Evolutionary conservation across 2,797 vertebrate species (phyloP).

Genomic region (Gallirallus australis): DNA sequence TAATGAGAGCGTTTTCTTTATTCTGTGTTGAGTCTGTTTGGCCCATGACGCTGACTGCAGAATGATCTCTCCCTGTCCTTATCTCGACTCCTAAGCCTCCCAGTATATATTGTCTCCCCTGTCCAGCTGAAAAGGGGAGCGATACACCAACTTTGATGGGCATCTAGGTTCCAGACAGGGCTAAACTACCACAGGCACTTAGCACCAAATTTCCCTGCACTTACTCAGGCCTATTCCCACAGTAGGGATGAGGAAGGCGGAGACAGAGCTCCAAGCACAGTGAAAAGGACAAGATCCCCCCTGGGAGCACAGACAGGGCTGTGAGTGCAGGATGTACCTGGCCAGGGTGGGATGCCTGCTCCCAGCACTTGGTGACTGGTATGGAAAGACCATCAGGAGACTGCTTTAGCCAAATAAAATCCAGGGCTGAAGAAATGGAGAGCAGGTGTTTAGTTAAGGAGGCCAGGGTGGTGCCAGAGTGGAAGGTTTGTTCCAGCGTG

Average conservation of each 20-base stretch:
- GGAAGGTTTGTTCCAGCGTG: not conserved
- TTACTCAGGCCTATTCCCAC: not conserved
- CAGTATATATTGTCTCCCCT: no score
- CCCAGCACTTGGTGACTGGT: accelerated
- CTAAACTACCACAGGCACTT: not conserved
- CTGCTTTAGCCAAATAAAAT: not conserved
- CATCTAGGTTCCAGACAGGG: no score
- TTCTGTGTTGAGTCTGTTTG: no score
- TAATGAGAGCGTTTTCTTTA: no score
- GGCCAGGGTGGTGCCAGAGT: not conserved
- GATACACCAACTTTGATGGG: no score
- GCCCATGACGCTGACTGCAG: no score
- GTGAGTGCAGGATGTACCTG: not conserved
- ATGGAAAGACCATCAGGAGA: accelerated
- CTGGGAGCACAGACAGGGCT: accelerated
- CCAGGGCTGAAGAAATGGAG: not conserved
- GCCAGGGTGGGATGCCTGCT: not conserved
- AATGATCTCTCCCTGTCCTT: no score
- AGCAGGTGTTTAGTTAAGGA: not conserved
- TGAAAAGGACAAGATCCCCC: not conserved
- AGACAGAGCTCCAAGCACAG: not conserved
- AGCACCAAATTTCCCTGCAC: accelerated
- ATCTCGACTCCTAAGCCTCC: no score
- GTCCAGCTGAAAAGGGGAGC: no score
- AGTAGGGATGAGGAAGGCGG: accelerated